These are phyloP conservation scores for Phaedon cochleariae DNA, from an alignment of 2,888 invertebrate species.

Conservation along the genomic window DNA sequence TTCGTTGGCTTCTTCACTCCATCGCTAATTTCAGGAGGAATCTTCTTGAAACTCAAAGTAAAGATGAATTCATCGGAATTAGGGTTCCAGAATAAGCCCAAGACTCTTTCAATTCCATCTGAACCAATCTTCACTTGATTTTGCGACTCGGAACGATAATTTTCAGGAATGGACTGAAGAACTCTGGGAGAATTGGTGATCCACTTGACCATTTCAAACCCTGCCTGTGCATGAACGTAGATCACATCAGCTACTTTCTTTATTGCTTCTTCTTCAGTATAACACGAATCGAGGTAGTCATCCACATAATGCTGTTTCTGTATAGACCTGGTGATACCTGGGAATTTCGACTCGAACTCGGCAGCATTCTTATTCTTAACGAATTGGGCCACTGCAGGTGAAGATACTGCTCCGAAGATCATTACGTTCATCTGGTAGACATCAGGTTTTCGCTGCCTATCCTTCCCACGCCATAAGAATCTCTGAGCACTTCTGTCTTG, in stretches of 20 bases:
- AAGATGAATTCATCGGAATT: background rate
- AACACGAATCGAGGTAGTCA: background rate
- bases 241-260: background rate
- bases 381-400: background rate
- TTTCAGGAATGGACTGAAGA: too few relatives aligned
- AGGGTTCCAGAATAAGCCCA: background rate
- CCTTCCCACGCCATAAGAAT: too few relatives aligned
- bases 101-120: background rate
- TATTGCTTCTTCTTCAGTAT: background rate
- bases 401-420: background rate
- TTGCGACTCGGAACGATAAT: background rate
- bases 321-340: too few relatives aligned
- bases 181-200: too few relatives aligned
- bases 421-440: too few relatives aligned
- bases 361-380: background rate
- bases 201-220: too few relatives aligned
- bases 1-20: background rate
- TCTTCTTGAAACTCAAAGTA: background rate
- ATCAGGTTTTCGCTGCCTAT: too few relatives aligned
- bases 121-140: too few relatives aligned
- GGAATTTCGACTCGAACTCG: background rate
- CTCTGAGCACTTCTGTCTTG: too few relatives aligned
- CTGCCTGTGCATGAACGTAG: too few relatives aligned
- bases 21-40: background rate
- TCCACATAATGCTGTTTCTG: too few relatives aligned